Evolutionary conservation across 1,140 invertebrate species (phyloP).

Genomic region (Dreissena polymorpha): DNA sequence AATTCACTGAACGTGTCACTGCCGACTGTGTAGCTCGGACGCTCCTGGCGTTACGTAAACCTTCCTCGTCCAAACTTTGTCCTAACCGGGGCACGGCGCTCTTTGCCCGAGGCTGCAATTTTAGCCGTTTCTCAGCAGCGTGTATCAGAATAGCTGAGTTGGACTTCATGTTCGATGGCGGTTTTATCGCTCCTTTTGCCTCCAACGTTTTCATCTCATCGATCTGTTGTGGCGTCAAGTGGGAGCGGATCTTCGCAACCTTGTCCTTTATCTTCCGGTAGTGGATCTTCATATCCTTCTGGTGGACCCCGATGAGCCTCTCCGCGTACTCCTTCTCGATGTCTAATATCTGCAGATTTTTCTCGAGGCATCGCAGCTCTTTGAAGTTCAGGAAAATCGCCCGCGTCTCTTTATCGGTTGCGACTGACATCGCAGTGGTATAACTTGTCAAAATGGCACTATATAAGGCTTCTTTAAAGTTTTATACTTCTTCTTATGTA

Average conservation of each 20-base stretch:
- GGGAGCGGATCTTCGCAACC: slow-evolving; percentile 19
- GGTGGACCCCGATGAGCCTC: slow-evolving; percentile 33
- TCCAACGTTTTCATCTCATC: slow-evolving; percentile 11
- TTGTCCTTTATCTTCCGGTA: slow-evolving; percentile 35
- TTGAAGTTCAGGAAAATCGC: slow-evolving; percentile 50
- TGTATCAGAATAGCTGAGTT: slow-evolving; percentile 10
- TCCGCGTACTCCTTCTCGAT: slow-evolving; percentile 30
- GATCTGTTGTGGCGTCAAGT: slow-evolving; percentile 9
- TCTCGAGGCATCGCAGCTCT: slow-evolving; percentile 38
- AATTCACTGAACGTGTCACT: neutral
- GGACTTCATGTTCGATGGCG: neutral
- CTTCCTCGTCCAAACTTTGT: neutral
- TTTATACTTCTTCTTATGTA: too few relatives aligned
- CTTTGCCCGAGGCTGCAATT: slow-evolving; percentile 36
- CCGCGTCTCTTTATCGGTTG: slow-evolving; percentile 33
- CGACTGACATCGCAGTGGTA: neutral
- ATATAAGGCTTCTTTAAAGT: too few relatives aligned
- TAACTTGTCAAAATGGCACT: too few relatives aligned
- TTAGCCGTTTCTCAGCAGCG: slow-evolving; percentile 30
- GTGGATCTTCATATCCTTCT: slow-evolving; percentile 33
- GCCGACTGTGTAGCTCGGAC: neutral
- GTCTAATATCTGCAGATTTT: slow-evolving; percentile 15
- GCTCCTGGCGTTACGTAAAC: neutral
- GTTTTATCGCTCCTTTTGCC: neutral
- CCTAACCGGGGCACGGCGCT: slow-evolving; percentile 30